Base-by-base conservation (phyloP, 2,113 vertebrate genomes). In the Perccottus glenii region DNA sequence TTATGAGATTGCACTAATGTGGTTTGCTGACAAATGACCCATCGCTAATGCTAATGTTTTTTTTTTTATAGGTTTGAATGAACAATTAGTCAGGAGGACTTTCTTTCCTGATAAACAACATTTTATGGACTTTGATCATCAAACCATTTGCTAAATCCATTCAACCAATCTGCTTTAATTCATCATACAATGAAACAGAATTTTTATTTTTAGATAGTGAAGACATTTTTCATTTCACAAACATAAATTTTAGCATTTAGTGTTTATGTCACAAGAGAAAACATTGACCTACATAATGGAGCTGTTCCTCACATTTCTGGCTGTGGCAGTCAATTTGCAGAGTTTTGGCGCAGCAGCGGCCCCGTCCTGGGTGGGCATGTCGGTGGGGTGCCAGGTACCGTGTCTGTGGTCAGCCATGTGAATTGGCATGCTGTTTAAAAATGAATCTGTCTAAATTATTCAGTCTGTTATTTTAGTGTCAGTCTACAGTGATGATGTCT, bases 391-490 rank as follows among this genome's bases (percentile, higher is more conserved):
- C 85, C 85, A 76, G 50, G 51, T 59, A 32, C 71, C 72, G 84
- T 81, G 77, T 84, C 77, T 81, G 55, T 75, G 84, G 56, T 69
- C 81, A 66, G n/a, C 70, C 72, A 88, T 86, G 85, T 88, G 73
- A 87, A 89, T 89, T 87, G 90, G 90, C 90, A 87, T 73, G 74
- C 81, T 85, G 78, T 88, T 93, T 82, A 87, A 92, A 92, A 88
- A 89, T 90, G 79, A 76, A 92, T 82, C 84, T 59, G 64, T 86
- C 77, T 93, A 75, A 92, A 92, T 92, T 90, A 92, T 93, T 92
- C 87, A 92, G 64, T 66, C 82, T 90, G 87, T 93, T 91, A 88
- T 93, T 92, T 89, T 86, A 89, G 88, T 75, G 75, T 84, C 86
- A 81, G 81, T 61, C 68, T 73, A 86, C 56, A 40, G 49, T 42